These are phyloP conservation scores for Tipula confusa DNA, from an alignment of 2,888 invertebrate genomes.

Conservation along the genomic window DNA sequence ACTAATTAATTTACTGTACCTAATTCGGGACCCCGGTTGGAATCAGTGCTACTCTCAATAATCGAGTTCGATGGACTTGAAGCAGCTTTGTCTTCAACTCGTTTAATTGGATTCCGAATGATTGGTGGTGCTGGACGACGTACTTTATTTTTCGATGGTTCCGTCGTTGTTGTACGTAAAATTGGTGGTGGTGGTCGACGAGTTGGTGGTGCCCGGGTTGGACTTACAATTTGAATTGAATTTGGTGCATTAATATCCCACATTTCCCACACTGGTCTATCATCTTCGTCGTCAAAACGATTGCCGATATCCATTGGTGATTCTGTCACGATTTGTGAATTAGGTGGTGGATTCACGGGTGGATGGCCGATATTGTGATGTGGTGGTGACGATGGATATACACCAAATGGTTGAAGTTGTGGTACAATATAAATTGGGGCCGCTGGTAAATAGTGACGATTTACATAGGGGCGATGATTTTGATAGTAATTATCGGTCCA, in stretches of 20 bases:
- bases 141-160: slow-evolving; percentile 15
- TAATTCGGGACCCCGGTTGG: not conserved
- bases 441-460: slow-evolving; percentile 33
- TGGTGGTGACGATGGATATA: slow-evolving; percentile 32
- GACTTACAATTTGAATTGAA: not conserved
- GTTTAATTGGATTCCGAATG: slow-evolving; percentile 33
- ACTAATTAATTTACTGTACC: not conserved
- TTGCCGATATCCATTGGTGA: slow-evolving; percentile 39
- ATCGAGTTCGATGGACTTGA: not conserved
- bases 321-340: not conserved
- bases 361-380: slow-evolving; percentile 34
- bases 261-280: slow-evolving; percentile 39
- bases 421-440: slow-evolving; percentile 26
- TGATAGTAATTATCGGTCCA: slow-evolving; percentile 34
- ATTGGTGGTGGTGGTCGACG: not conserved
- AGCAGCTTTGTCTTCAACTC: not conserved
- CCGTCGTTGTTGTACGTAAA: slow-evolving; percentile 31
- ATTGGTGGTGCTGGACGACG: slow-evolving; percentile 35
- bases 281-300: slow-evolving; percentile 38
- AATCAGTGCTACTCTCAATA: not conserved
- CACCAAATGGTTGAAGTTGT: slow-evolving; percentile 20
- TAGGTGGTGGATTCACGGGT: slow-evolving; percentile 26
- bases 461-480: slow-evolving; percentile 30
- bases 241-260: not conserved
- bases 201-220: not conserved